Evolutionary conservation across 2,797 vertebrate genomes (phyloP).

Genomic region (Eulemur coronatus): DNA sequence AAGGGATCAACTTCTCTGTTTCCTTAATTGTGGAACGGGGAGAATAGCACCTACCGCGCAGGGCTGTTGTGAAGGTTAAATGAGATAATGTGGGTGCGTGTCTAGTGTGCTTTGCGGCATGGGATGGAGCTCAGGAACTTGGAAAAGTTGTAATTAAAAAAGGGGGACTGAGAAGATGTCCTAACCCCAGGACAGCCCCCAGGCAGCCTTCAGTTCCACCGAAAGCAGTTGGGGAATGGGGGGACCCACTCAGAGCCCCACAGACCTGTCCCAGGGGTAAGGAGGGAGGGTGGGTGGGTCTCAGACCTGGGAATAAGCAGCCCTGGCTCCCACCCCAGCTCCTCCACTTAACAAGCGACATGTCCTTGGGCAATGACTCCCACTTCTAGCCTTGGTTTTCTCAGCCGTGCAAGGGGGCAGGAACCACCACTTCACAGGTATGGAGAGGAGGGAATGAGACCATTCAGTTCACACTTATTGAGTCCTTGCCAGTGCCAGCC

Average conservation of each 20-base stretch:
- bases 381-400: not conserved
- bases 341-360: not conserved
- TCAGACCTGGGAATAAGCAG: not conserved
- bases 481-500: not conserved
- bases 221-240: not conserved
- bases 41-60: too few relatives aligned
- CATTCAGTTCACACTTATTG: not conserved
- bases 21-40: not conserved
- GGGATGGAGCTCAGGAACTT: not conserved
- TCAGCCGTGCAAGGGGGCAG: not conserved
- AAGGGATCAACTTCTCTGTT: not conserved
- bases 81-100: not conserved
- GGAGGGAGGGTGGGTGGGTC: not conserved
- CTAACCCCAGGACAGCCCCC: not conserved
- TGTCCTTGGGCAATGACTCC: accelerated
- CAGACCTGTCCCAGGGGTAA: not conserved
- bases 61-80: not conserved
- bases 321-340: too few relatives aligned
- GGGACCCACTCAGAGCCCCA: not conserved
- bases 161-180: not conserved
- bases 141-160: not conserved
- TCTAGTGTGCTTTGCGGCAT: too few relatives aligned
- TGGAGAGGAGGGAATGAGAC: not conserved
- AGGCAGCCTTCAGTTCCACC: not conserved
- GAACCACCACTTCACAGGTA: not conserved